phyloP scores from a whole-genome alignment of 2,113 vertebrate genomes.

The Rhinogobius similis region DNA sequence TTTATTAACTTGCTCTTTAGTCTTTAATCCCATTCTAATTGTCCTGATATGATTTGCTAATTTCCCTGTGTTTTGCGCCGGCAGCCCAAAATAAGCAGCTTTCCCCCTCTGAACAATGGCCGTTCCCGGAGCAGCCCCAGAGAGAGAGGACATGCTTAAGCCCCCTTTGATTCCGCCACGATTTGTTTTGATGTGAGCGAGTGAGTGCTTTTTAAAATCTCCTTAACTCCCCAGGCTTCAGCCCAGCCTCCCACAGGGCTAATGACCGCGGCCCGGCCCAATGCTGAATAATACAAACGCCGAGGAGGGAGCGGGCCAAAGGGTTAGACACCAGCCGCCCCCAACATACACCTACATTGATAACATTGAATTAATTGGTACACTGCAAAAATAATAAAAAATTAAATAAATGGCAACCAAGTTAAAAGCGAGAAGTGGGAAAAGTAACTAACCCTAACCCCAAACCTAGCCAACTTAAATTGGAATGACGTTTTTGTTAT shows the following conservation, averaged over 20 bases:
- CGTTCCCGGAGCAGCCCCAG: slow-evolving; percentile 20
- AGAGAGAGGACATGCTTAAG: slow-evolving; percentile 63
- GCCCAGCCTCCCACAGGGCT: slow-evolving; percentile 68
- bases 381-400: slow-evolving; percentile 25
- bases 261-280: slow-evolving; percentile 65
- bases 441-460: too few species aligned
- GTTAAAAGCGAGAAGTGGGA: neutral
- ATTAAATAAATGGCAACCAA: neutral
- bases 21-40: slow-evolving; percentile 8
- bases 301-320: slow-evolving; percentile 46
- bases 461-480: too few species aligned
- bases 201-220: slow-evolving; percentile 79
- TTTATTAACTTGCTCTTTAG: neutral
- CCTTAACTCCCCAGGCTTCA: slow-evolving; percentile 68
- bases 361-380: slow-evolving; percentile 81
- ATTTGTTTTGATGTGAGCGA: slow-evolving; percentile 77
- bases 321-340: slow-evolving; percentile 48
- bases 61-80: neutral
- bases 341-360: slow-evolving; percentile 67
- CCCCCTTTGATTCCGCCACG: slow-evolving; percentile 69
- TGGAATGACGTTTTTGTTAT: too few species aligned
- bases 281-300: slow-evolving; percentile 67
- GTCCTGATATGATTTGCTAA: neutral
- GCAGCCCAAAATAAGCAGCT: slow-evolving; percentile 14
- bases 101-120: slow-evolving; percentile 46